Evolutionary conservation across 53 echinoderm and acorn worm species (phyloP).

Genomic region (Astropecten irregularis): DNA sequence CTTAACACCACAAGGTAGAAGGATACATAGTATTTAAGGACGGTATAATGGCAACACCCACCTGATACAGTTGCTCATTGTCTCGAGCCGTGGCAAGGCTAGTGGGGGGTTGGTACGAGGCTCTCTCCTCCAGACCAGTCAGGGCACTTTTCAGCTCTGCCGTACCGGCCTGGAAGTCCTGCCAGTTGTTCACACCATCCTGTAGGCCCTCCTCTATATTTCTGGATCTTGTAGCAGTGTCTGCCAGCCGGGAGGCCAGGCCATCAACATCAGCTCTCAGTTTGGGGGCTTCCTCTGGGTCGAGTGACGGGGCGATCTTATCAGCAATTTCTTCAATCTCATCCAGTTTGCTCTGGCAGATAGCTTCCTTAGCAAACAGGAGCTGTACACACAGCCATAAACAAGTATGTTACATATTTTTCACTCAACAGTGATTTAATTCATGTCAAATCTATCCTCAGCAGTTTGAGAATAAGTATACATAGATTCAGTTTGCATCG

Average conservation of each 20-base stretch:
- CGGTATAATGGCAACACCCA: no score
- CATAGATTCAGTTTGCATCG: no score
- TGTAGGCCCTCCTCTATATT: slow-evolving; percentile 62
- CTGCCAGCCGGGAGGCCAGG: slow-evolving; percentile 61
- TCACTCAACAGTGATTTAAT: no score
- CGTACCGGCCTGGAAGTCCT: slow-evolving; percentile 64
- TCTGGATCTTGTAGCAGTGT: slow-evolving; percentile 35
- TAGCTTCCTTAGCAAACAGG: slow-evolving; percentile 78
- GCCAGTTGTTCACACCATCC: slow-evolving; percentile 69
- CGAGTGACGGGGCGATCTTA: slow-evolving; percentile 69
- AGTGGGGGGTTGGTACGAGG: slow-evolving; percentile 57
- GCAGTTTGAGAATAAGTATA: no score
- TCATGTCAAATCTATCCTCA: no score
- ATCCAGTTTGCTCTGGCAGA: slow-evolving; percentile 80
- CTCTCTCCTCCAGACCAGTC: slow-evolving; percentile 47
- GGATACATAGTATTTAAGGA: no score
- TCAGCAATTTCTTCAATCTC: slow-evolving; percentile 68
- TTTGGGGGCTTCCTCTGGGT: slow-evolving; percentile 34
- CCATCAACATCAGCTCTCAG: slow-evolving; percentile 62
- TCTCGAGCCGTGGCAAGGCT: slow-evolving; percentile 65
- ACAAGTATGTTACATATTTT: no score
- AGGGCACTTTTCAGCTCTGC: slow-evolving; percentile 64
- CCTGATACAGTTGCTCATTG: slow-evolving; percentile 78
- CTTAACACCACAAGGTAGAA: no score
- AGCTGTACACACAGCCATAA: no score